A percentile compares a stretch with the other conserved stretches of the same genome.
phyloP scores from a whole-genome alignment of 2,888 invertebrate species.

The Habroteleia sp. region DNA sequence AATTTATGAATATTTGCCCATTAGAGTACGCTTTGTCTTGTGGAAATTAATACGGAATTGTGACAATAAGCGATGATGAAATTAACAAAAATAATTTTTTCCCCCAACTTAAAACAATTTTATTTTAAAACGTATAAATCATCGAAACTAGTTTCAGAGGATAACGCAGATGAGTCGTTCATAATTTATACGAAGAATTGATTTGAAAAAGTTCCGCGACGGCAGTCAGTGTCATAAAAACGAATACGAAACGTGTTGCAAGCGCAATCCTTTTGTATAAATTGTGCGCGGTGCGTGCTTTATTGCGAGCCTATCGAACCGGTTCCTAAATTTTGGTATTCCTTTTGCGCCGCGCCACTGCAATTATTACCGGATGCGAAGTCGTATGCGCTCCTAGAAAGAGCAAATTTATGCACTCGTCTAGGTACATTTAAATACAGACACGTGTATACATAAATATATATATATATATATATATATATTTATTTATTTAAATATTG shows the following conservation, averaged over 20 bases:
- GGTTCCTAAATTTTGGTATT: conserved; percentile 44
- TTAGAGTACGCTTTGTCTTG: no score
- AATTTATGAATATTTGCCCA: no score
- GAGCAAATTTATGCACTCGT: conserved; percentile 31
- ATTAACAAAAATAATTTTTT: no score
- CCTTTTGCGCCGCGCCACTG: conserved; percentile 24
- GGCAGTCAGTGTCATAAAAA: conserved; percentile 25
- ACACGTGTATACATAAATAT: background rate
- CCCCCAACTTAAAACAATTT: no score
- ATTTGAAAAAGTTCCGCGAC: conserved; percentile 23
- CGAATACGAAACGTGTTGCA: conserved; percentile 27
- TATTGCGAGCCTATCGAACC: conserved; percentile 46
- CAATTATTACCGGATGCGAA: conserved; percentile 38
- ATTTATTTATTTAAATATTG: background rate
- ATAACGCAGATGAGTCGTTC: no score
- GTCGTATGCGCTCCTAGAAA: conserved; percentile 19
- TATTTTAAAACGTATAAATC: no score
- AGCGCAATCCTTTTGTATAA: conserved; percentile 39
- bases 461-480: background rate
- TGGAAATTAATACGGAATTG: no score
- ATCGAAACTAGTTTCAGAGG: no score
- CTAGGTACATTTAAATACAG: conserved; percentile 8
- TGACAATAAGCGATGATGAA: no score
- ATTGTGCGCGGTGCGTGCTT: conserved; percentile 38
- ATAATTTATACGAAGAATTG: conserved; percentile 29